These are phyloP conservation scores for Lasiurus cinereus DNA, from an alignment of 2,113 vertebrate genomes.

Conservation along the genomic window DNA sequence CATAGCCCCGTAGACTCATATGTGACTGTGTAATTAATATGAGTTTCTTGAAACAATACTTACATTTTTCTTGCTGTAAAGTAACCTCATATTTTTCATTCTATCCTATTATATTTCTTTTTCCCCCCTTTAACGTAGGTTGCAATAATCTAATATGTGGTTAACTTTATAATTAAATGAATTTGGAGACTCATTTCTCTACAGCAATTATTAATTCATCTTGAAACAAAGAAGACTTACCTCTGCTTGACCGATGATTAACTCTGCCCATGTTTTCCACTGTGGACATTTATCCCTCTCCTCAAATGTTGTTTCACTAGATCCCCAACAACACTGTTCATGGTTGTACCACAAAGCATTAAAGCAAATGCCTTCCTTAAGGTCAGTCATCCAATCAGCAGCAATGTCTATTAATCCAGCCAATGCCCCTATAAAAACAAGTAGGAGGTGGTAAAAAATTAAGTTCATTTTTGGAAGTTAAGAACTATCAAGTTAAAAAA, in stretches of 20 bases:
- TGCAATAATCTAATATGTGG: not conserved
- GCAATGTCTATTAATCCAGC: conserved; percentile 99
- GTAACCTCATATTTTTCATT: not conserved
- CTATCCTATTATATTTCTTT: not conserved
- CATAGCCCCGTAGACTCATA: not conserved
- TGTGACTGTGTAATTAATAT: not conserved
- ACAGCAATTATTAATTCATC: not conserved
- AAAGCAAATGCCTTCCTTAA: conserved; percentile 98
- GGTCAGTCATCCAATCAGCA: conserved; percentile 98
- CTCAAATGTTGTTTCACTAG: conserved; percentile 97
- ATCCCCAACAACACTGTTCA: conserved; percentile 99
- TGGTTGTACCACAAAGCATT: conserved; percentile 99
- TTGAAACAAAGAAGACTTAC: conserved; percentile 87
- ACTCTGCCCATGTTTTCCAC: conserved; percentile 99
- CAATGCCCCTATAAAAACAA: conserved; percentile 91
- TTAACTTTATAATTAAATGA: conserved; percentile 18
- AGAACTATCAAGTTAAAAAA: not conserved
- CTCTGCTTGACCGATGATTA: conserved; percentile 98
- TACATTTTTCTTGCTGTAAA: not conserved
- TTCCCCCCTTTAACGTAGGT: not conserved
- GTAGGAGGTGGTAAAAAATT: not conserved
- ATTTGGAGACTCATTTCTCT: not conserved
- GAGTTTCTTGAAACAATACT: not conserved
- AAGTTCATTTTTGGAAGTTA: not conserved
- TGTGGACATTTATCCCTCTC: conserved; percentile 98